Percentiles rank a stretch among this genome's conserved stretches.
phyloP scores from a whole-genome alignment of 2,797 vertebrate species.

The Trachurus trachurus region DNA sequence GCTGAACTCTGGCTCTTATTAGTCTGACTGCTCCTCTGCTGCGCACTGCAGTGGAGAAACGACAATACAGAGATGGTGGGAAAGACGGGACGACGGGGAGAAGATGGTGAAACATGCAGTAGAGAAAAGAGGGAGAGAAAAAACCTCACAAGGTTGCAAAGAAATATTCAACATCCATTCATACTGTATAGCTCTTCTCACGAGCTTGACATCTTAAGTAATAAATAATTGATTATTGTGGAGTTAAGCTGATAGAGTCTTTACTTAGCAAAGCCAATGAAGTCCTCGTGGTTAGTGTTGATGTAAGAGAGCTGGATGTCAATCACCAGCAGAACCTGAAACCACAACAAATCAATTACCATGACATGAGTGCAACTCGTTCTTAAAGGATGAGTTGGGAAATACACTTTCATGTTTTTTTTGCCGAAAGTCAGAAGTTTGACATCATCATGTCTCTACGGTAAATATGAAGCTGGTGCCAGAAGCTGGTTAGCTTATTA shows the following conservation, averaged over 20 bases:
- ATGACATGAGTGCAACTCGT: background rate
- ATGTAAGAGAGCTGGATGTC: constrained; percentile 97
- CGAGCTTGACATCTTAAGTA: background rate
- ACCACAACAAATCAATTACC: constrained; percentile 34
- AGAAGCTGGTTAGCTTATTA: background rate
- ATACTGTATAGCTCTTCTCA: background rate
- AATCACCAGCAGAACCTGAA: constrained; percentile 93
- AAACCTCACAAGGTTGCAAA: background rate
- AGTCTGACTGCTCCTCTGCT: constrained; percentile 95
- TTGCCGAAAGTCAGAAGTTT: background rate
- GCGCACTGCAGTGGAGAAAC: constrained; percentile 87
- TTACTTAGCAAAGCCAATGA: constrained; percentile 98
- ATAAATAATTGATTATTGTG: constrained; percentile 34
- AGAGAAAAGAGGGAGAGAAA: constrained; percentile 6
- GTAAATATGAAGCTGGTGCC: background rate
- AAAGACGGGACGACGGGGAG: background rate
- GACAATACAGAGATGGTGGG: background rate
- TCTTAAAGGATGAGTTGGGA: background rate
- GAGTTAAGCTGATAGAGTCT: constrained; percentile 51
- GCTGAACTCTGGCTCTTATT: constrained; percentile 93
- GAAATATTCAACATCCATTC: constrained; percentile 11
- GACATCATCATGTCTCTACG: background rate
- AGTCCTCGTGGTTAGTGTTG: constrained; percentile 98
- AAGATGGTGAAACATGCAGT: background rate
- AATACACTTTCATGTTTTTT: background rate